phyloP scores from a whole-genome alignment of 2,113 vertebrate species.

The Gasterosteus aculeatus region DNA sequence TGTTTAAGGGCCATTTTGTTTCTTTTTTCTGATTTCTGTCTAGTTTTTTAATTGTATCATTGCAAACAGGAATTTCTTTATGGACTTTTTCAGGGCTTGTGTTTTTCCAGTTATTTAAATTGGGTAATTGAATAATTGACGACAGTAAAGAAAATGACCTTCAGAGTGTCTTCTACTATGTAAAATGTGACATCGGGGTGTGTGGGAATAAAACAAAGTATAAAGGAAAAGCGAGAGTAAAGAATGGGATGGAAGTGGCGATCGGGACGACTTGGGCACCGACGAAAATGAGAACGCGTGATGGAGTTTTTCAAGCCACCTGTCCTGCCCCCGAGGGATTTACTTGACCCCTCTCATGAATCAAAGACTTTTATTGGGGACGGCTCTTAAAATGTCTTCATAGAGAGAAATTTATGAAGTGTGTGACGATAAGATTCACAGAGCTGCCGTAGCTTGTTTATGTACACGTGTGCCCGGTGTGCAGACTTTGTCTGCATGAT shows the following conservation, averaged over 20 bases:
- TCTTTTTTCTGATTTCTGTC: too few species aligned
- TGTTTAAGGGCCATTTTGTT: too few species aligned
- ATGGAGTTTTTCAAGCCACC: constrained; percentile 27
- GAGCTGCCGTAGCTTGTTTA: constrained; percentile 12
- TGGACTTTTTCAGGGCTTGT: background rate
- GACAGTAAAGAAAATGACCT: background rate
- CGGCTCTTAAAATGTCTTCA: constrained; percentile 29
- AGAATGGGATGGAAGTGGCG: background rate
- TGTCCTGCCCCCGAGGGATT: constrained; percentile 18
- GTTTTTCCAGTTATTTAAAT: background rate
- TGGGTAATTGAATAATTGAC: background rate
- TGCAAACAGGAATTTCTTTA: background rate
- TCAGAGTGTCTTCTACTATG: background rate
- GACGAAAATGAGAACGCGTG: constrained; percentile 22
- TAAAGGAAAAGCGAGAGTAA: too few species aligned
- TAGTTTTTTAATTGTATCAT: background rate
- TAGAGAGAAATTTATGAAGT: constrained; percentile 26
- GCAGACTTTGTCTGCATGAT: background rate
- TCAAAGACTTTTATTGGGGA: constrained; percentile 49
- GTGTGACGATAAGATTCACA: constrained; percentile 19
- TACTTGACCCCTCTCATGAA: constrained; percentile 49
- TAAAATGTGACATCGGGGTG: background rate
- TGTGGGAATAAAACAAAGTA: background rate
- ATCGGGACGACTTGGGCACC: background rate
- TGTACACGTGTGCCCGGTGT: background rate